Evolutionary conservation across 2,888 invertebrate species (phyloP).

Genomic region (Drosophila melanosoma): DNA sequence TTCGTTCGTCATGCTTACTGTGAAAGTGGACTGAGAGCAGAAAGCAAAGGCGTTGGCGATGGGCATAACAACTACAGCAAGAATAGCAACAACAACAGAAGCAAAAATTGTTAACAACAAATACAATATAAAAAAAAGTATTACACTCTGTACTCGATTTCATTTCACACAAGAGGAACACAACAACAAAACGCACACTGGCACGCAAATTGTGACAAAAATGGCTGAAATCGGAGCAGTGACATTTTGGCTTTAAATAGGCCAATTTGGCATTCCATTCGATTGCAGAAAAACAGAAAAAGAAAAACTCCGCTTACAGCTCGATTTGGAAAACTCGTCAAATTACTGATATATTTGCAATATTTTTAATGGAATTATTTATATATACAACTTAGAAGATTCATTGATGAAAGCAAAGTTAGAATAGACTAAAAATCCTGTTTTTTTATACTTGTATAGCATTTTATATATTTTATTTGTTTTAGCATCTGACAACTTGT

Average conservation of each 20-base stretch:
- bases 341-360: neutral
- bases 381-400: neutral
- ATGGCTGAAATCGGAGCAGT: constrained; percentile 14
- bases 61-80: constrained; percentile 33
- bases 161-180: constrained; percentile 58
- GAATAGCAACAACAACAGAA: constrained; percentile 32
- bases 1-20: constrained; percentile 57
- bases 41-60: constrained; percentile 50
- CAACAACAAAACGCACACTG: constrained; percentile 59
- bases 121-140: constrained; percentile 43
- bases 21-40: constrained; percentile 73
- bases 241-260: constrained; percentile 13
- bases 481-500: neutral
- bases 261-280: constrained; percentile 27
- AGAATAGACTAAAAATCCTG: neutral
- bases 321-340: constrained; percentile 2
- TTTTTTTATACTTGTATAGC: neutral
- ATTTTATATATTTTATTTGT: neutral
- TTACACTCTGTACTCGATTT: constrained; percentile 73
- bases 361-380: neutral
- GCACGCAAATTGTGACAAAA: constrained; percentile 13
- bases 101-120: constrained; percentile 43
- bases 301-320: constrained; percentile 2
- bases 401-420: neutral
- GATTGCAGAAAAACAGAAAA: constrained; percentile 1